These are phyloP conservation scores for Felis catus DNA, from an alignment of 2,113 vertebrate genomes.

Conservation along the genomic window DNA sequence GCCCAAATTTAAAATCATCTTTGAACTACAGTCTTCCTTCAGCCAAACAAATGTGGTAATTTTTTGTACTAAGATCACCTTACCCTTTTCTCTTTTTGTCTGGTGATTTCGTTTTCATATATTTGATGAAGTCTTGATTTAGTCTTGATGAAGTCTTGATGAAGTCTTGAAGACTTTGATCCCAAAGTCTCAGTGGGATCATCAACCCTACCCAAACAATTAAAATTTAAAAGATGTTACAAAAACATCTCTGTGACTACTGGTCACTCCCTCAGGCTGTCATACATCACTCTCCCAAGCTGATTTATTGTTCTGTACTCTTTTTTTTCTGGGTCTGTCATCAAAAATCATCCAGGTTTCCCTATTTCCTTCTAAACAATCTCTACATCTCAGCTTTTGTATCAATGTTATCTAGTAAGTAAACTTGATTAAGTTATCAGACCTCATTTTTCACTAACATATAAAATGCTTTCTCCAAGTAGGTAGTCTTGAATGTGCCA, in stretches of 20 bases:
- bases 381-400: not conserved
- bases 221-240: not conserved
- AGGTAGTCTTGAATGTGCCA: not conserved
- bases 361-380: not conserved
- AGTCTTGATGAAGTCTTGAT: not conserved
- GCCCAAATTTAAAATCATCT: not conserved
- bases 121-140: not conserved
- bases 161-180: not conserved
- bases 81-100: not conserved
- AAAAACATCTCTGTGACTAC: accelerated
- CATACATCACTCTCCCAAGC: not conserved
- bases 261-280: not conserved
- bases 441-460: not conserved
- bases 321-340: not conserved
- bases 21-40: not conserved
- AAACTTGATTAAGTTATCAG: not conserved
- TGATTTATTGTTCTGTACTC: not conserved
- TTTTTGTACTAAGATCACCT: not conserved
- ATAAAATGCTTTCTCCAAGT: not conserved
- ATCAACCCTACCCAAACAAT: accelerated
- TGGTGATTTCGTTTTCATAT: not conserved
- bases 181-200: not conserved
- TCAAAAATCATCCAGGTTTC: not conserved
- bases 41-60: not conserved
- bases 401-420: not conserved